Conservation (phyloP, 2,888 invertebrate species). For the Rotaria socialis region DNA sequence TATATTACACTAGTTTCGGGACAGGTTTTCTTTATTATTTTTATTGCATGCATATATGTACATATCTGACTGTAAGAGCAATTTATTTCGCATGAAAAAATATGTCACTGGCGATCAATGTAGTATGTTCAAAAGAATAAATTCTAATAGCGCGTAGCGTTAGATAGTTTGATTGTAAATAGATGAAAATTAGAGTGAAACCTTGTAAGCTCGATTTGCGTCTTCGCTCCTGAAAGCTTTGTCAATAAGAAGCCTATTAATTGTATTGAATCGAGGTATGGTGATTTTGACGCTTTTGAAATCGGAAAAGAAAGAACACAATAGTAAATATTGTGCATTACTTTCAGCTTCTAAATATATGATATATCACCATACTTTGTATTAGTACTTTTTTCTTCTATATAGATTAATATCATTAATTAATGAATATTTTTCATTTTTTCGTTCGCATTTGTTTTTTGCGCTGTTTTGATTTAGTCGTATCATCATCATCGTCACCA, state of each 20-base stretch:
- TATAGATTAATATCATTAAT: background rate
- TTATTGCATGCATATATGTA: background rate
- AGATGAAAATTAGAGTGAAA: background rate
- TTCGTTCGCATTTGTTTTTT: background rate
- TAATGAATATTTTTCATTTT: background rate
- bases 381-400: too few relatives aligned
- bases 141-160: background rate
- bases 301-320: background rate
- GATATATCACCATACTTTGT: too few relatives aligned
- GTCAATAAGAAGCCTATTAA: background rate
- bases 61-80: background rate
- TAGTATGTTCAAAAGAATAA: background rate
- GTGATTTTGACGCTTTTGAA: background rate
- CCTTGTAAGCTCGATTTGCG: background rate
- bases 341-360: background rate
- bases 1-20: background rate
- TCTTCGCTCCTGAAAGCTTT: background rate
- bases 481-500: background rate
- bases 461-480: background rate
- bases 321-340: background rate
- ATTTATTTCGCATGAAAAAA: background rate
- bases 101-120: background rate
- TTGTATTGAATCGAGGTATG: background rate
- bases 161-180: background rate
- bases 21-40: background rate